Evolutionary conservation across 2,797 vertebrate genomes (phyloP), one percentile per base, ranked within the genome.

Genomic region (Petrocephalus schoutedeni): DNA sequence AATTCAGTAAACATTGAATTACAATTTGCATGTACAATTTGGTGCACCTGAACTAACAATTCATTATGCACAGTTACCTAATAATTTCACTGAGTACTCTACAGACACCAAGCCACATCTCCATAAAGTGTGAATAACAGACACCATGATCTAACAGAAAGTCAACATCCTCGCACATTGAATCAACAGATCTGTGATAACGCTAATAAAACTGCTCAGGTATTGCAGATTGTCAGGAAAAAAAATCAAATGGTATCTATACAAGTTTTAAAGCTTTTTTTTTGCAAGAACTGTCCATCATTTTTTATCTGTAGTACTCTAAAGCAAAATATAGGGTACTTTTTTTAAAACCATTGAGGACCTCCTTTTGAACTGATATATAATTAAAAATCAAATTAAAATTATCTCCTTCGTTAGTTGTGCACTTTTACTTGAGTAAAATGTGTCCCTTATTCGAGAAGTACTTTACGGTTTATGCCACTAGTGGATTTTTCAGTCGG

Each of bases 141-240:
- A 45, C 91, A 89, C 86, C 89, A 59, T 89, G 87, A 91, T 88
- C 85, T 28, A 89, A 87, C 89, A 23, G 74, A 89, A 84, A 89
- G 87, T 87, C 89, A 91, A 89, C 87, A 87, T 91, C 80, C 74
- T 89, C n/a, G 90, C 93, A 93, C 89, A 93, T 91, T 91, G 89
- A 85, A 86, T 56, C 51, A 86, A 88, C 87, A 90, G 80, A 45
- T 92, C 90, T 92, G 89, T 88, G 83, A 89, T 88, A 85, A 21
- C 61, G 41, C 59, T 61, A 86, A 87, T 53, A 41, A 91, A 86
- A n/a, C 1, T 2, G 19, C 49, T 56, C 23, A 1, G 4, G 85
- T 87, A 88, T 89, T 87, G 89, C 91, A 77, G 71, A 36, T 41
- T 41, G 32, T 77, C 41, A 77, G 19, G 6, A 71, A 86, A 92